Conservation (phyloP, 2,888 invertebrate species). For the Plemyria rubiginata region DNA sequence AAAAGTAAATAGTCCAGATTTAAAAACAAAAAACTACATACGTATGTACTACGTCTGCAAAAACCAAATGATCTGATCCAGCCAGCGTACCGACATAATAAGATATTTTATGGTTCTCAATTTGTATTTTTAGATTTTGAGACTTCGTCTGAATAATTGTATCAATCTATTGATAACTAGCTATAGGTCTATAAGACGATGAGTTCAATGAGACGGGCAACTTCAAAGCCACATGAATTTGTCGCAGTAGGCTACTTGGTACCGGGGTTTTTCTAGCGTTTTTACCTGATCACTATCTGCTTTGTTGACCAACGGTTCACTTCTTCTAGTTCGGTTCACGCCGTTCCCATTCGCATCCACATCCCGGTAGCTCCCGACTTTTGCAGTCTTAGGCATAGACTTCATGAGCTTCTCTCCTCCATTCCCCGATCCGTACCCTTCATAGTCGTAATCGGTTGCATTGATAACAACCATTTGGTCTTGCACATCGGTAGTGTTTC, state of each 20-base stretch:
- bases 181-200: too few species aligned
- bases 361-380: conserved; percentile 35
- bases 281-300: conserved; percentile 66
- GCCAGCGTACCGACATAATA: too few species aligned
- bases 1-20: conserved; percentile 37
- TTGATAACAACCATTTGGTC: conserved; percentile 62
- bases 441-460: conserved; percentile 60
- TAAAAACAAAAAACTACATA: background rate
- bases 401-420: conserved; percentile 55
- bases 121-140: too few species aligned
- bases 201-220: background rate
- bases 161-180: too few species aligned
- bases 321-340: conserved; percentile 57
- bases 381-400: conserved; percentile 48
- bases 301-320: conserved; percentile 60
- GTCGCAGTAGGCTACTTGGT: background rate
- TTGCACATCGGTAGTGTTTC: conserved; percentile 55
- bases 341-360: conserved; percentile 33
- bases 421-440: conserved; percentile 52
- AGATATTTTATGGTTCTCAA: too few species aligned
- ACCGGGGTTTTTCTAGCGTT: background rate
- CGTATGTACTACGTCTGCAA: too few species aligned
- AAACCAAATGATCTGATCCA: too few species aligned
- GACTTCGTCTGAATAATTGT: too few species aligned
- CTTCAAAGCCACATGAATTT: background rate